Conservation (phyloP, 1,140 invertebrate species). For the Drosophila albomicans region DNA sequence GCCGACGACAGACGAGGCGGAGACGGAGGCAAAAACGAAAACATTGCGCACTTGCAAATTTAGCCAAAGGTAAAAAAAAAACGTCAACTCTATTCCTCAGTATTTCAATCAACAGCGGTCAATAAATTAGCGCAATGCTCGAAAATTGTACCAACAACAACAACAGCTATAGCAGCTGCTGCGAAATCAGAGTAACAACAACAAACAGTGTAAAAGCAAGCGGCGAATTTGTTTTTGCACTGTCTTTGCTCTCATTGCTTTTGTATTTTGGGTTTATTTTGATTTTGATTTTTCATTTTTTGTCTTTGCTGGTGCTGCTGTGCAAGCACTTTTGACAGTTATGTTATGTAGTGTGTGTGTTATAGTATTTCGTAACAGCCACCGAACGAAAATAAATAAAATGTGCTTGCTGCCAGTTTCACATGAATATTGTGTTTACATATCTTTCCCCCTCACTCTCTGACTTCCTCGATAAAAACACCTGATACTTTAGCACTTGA, state of each 20-base stretch:
- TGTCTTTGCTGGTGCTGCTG: slow-evolving; percentile 20
- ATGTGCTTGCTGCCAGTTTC: slow-evolving; percentile 28
- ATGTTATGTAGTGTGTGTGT: slow-evolving; percentile 6
- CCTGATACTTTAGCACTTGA: slow-evolving; percentile 26
- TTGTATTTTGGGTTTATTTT: slow-evolving; percentile 35
- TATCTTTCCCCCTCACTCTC: neutral
- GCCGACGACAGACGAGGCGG: slow-evolving; percentile 31
- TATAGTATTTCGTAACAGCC: slow-evolving; percentile 66
- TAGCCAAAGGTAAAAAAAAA: slow-evolving; percentile 56
- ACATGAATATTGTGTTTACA: slow-evolving; percentile 30
- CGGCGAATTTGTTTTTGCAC: slow-evolving; percentile 9
- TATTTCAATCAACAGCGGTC: slow-evolving; percentile 20
- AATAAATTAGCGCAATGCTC: slow-evolving; percentile 42
- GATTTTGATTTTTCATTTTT: neutral
- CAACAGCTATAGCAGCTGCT: neutral
- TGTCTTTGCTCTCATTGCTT: neutral
- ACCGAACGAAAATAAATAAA: slow-evolving; percentile 58
- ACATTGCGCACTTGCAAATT: slow-evolving; percentile 54
- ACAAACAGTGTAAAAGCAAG: slow-evolving; percentile 41
- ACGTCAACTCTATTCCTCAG: slow-evolving; percentile 3
- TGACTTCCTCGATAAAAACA: neutral
- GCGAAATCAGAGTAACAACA: slow-evolving; percentile 11
- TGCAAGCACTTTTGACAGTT: slow-evolving; percentile 36
- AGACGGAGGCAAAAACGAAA: slow-evolving; percentile 38
- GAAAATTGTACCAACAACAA: slow-evolving; percentile 8